Percentiles rank a stretch among this genome's conserved stretches.
phyloP scores from a whole-genome alignment of 2,888 invertebrate species.

The Carterocephalus palaemon region DNA sequence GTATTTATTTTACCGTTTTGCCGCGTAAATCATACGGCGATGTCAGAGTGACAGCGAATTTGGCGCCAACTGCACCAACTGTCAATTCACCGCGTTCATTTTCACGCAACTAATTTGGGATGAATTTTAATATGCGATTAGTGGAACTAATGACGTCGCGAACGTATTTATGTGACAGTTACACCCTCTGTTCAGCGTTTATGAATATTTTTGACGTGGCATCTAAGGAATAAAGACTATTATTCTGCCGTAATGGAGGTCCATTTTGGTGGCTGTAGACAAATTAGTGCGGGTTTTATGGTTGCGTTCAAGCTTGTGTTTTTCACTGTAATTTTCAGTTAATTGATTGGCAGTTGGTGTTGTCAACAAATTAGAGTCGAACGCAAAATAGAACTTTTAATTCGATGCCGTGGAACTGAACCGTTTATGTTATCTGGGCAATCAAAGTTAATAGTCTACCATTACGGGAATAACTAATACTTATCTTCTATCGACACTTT shows the following conservation, averaged over 20 bases:
- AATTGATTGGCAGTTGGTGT: conserved; percentile 36
- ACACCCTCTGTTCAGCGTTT: conserved; percentile 32
- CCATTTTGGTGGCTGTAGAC: conserved; percentile 35
- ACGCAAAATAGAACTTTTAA: conserved; percentile 29
- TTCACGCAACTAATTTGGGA: conserved; percentile 48
- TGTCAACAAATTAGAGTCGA: conserved; percentile 37
- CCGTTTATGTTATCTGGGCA: conserved; percentile 33
- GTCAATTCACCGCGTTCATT: conserved; percentile 41
- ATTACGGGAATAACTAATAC: conserved; percentile 19
- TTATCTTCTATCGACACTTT: no score
- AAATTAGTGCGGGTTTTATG: conserved; percentile 36
- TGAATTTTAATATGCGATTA: conserved; percentile 52
- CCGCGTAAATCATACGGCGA: conserved; percentile 56
- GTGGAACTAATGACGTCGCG: conserved; percentile 45
- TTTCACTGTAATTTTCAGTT: conserved; percentile 29
- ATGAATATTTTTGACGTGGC: conserved; percentile 38
- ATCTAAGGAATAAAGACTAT: conserved; percentile 33
- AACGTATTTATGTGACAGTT: conserved; percentile 52
- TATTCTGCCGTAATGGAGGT: conserved; percentile 28
- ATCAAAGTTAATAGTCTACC: conserved; percentile 34
- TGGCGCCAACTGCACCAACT: conserved; percentile 55
- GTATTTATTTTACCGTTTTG: conserved; percentile 53
- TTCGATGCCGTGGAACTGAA: conserved; percentile 29
- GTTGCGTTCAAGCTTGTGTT: conserved; percentile 25
- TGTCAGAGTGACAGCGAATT: conserved; percentile 61